Conservation (phyloP, 1,140 invertebrate species). For the Drosophila parvula region DNA sequence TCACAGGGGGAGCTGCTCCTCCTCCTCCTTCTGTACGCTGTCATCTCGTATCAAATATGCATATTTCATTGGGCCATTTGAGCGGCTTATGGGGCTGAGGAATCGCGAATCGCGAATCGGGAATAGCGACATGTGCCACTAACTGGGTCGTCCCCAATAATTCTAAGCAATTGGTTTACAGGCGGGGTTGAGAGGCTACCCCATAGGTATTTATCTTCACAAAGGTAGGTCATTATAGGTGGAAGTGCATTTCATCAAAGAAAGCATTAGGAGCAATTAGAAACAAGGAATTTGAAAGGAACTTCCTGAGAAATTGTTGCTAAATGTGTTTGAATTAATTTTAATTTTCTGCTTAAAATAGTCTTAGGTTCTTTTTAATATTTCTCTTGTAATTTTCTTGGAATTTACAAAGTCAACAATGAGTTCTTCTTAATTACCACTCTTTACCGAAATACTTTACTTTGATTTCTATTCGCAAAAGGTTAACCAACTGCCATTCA, state of each 20-base stretch:
- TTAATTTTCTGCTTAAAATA: not conserved
- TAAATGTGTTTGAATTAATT: too few species aligned
- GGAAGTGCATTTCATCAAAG: not conserved
- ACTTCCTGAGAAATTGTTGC: too few species aligned
- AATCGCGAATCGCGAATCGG: slow-evolving; percentile 43
- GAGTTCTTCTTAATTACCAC: not conserved
- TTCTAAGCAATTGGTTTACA: slow-evolving; percentile 7
- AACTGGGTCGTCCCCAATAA: slow-evolving; percentile 39
- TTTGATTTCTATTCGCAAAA: slow-evolving; percentile 5
- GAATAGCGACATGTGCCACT: slow-evolving; percentile 54
- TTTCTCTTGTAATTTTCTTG: not conserved
- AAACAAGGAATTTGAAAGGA: too few species aligned
- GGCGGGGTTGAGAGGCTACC: not conserved
- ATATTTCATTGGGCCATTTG: slow-evolving; percentile 75
- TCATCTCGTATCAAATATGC: slow-evolving; percentile 73
- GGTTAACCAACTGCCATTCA: slow-evolving; percentile 16
- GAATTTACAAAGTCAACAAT: not conserved
- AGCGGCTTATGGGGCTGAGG: slow-evolving; percentile 45
- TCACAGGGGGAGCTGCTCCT: not conserved
- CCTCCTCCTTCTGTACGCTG: slow-evolving; percentile 29
- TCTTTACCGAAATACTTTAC: not conserved
- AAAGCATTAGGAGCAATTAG: not conserved
- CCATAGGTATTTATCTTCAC: not conserved
- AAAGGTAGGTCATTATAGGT: not conserved
- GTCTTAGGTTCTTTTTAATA: too few species aligned